Percentiles rank a stretch among this genome's conserved stretches.
Evolutionary conservation across 37 sponge, comb jelly and placozoan genomes (phyloP).

Genomic region (Halichondria panicea): DNA sequence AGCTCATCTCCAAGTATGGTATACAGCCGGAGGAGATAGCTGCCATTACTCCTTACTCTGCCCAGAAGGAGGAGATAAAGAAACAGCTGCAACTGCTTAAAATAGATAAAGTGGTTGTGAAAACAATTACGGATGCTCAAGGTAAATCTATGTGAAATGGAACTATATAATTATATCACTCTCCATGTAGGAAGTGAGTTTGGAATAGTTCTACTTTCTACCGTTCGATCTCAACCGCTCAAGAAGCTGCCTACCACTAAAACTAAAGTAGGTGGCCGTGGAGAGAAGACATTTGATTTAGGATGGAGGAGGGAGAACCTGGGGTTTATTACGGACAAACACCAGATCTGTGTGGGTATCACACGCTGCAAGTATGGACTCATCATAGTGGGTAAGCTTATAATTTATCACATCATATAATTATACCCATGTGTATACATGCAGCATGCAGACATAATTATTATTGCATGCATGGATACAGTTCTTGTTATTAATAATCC

Average conservation of each 20-base stretch:
- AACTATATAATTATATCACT: not conserved
- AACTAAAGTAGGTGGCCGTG: not conserved
- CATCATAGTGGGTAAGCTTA: conserved; percentile 47
- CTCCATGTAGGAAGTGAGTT: conserved; percentile 35
- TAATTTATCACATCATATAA: no score
- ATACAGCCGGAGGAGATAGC: conserved; percentile 21
- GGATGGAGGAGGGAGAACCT: conserved; percentile 37
- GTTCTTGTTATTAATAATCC: no score
- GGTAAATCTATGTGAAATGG: conserved; percentile 46
- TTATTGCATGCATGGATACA: no score
- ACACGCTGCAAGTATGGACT: conserved; percentile 58
- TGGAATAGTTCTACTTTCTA: conserved; percentile 54
- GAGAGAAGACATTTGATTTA: conserved; percentile 11
- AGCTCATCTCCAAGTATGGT: not conserved
- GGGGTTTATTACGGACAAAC: conserved; percentile 50
- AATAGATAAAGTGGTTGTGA: not conserved
- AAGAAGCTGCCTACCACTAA: not conserved
- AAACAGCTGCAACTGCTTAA: not conserved
- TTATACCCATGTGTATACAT: no score
- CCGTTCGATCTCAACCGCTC: conserved; percentile 28
- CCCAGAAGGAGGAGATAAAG: conserved; percentile 36
- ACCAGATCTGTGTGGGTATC: conserved; percentile 61
- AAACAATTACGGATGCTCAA: conserved; percentile 12
- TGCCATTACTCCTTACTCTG: conserved; percentile 59
- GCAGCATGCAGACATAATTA: no score